phyloP scores from a whole-genome alignment of 2,888 invertebrate species.

The Elegia similella region DNA sequence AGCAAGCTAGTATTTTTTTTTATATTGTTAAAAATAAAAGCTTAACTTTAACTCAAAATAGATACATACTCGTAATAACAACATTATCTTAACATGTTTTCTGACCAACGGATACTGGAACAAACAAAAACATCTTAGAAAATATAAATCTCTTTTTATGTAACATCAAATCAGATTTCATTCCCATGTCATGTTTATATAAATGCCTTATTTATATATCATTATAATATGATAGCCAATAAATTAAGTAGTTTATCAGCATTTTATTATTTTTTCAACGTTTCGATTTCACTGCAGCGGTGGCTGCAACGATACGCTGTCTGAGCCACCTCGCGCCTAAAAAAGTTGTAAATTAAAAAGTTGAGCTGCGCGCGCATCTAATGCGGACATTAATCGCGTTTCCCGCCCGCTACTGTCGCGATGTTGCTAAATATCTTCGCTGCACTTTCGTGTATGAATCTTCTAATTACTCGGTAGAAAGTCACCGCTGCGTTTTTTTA shows the following conservation, averaged over 20 bases:
- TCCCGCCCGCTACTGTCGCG: slow-evolving; percentile 34
- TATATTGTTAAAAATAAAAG: too few relatives aligned
- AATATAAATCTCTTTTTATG: not conserved
- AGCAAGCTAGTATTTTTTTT: too few relatives aligned
- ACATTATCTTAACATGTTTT: too few relatives aligned
- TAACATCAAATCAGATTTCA: not conserved
- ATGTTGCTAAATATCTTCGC: slow-evolving; percentile 40
- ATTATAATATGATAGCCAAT: slow-evolving; percentile 7
- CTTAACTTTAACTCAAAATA: too few relatives aligned
- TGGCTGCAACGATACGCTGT: slow-evolving; percentile 12
- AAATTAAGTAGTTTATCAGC: slow-evolving; percentile 7
- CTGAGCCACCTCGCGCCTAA: slow-evolving; percentile 16
- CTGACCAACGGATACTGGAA: too few relatives aligned
- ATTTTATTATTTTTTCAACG: slow-evolving; percentile 1
- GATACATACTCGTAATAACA: too few relatives aligned
- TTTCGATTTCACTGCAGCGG: slow-evolving; percentile 16
- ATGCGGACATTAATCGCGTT: slow-evolving; percentile 38
- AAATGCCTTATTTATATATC: slow-evolving; percentile 11
- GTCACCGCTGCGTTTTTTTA: slow-evolving; percentile 57
- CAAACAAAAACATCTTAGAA: not conserved
- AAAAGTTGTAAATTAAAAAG: slow-evolving; percentile 35
- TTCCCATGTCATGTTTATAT: slow-evolving; percentile 11
- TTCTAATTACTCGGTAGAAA: slow-evolving; percentile 75
- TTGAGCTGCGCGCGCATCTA: slow-evolving; percentile 28
- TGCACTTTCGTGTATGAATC: slow-evolving; percentile 76